Evolutionary conservation across 2,797 vertebrate species (phyloP).

Genomic region (Liasis olivaceus): DNA sequence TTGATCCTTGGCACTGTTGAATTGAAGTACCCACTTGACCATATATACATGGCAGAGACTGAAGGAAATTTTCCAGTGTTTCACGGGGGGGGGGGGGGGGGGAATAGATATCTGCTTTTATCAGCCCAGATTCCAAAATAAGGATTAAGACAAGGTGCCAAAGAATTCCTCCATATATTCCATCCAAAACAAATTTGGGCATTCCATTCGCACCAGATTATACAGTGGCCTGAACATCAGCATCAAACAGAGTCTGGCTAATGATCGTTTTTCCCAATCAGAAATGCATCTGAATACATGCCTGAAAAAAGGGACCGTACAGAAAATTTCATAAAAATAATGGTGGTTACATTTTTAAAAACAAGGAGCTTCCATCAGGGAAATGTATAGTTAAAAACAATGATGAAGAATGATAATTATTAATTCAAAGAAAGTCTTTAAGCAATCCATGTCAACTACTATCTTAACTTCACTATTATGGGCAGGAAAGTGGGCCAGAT

Average conservation of each 20-base stretch:
- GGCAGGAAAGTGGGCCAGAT: too few relatives aligned
- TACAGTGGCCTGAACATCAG: neutral
- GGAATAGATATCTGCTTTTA: neutral
- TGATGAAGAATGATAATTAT: too few relatives aligned
- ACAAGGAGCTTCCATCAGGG: too few relatives aligned
- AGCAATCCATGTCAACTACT: too few relatives aligned
- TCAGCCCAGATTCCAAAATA: neutral
- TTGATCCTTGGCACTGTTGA: neutral
- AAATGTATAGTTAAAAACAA: too few relatives aligned
- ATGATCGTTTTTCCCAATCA: neutral
- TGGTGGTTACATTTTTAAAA: too few relatives aligned
- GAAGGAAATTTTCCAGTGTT: neutral
- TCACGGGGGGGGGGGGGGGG: neutral
- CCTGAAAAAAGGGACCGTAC: too few relatives aligned
- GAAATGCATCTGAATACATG: too few relatives aligned
- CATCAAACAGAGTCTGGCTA: neutral
- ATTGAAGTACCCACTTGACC: neutral
- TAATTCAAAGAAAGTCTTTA: too few relatives aligned
- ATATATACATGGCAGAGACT: neutral
- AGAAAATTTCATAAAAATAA: too few relatives aligned
- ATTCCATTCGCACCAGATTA: neutral
- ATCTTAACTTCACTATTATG: too few relatives aligned
- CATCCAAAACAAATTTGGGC: neutral
- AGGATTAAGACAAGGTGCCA: neutral
- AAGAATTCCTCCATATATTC: neutral